Percentiles rank a stretch among this genome's conserved stretches.
phyloP scores from a whole-genome alignment of 2,113 vertebrate species.

The Triplophysa siluroides region DNA sequence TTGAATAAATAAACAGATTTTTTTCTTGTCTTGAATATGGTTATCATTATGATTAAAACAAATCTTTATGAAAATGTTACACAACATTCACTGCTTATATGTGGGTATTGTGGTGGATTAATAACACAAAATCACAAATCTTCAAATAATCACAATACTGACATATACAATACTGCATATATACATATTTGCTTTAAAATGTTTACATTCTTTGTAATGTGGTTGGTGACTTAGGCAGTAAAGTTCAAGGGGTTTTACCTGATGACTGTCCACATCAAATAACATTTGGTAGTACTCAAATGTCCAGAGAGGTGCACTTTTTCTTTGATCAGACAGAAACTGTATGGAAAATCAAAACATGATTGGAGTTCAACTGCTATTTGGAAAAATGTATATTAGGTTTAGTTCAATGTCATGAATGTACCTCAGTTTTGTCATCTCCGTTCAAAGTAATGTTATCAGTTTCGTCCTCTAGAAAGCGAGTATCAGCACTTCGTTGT shows the following conservation, averaged over 20 bases:
- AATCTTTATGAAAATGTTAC: too few relatives aligned
- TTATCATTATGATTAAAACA: neutral
- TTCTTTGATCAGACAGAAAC: constrained; percentile 90
- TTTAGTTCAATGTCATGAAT: neutral
- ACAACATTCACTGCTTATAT: too few relatives aligned
- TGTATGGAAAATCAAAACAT: constrained; percentile 53
- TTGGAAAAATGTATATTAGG: neutral
- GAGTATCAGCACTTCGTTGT: constrained; percentile 63
- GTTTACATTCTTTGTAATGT: neutral
- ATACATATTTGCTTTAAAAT: neutral
- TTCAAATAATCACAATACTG: neutral
- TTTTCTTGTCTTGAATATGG: neutral
- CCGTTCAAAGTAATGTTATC: constrained; percentile 70
- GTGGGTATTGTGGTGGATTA: too few relatives aligned
- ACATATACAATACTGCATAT: neutral
- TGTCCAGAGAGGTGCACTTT: constrained; percentile 92
- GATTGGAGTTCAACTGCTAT: neutral
- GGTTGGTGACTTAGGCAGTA: neutral
- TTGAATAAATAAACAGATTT: constrained; percentile 8
- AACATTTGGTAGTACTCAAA: constrained; percentile 96
- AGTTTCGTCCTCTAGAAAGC: constrained; percentile 75
- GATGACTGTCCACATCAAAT: constrained; percentile 91
- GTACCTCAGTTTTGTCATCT: constrained; percentile 87
- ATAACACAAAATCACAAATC: too few relatives aligned
- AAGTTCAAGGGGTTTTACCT: constrained; percentile 70